Conservation (phyloP, 2,797 vertebrate species). For the Tangara arthus region DNA sequence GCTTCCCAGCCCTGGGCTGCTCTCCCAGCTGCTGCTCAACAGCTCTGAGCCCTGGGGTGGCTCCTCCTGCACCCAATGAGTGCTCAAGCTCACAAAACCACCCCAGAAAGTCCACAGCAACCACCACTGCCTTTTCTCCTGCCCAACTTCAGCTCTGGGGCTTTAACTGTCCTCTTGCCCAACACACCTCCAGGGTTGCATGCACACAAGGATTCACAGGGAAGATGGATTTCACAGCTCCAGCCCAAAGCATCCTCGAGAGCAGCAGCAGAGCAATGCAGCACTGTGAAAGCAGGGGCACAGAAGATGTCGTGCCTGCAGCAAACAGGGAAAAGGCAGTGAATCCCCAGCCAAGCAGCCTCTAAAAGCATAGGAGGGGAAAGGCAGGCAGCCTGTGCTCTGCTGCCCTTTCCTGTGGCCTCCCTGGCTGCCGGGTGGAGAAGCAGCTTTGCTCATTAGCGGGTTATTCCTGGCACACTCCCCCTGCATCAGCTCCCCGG, state of each 20-base stretch:
- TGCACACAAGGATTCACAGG: not conserved
- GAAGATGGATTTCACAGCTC: not conserved
- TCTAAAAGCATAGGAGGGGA: not conserved
- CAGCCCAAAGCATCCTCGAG: not conserved
- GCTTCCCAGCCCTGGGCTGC: not conserved
- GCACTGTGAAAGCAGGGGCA: not conserved
- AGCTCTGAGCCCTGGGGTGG: not conserved
- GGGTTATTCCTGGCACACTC: slow-evolving; percentile 23
- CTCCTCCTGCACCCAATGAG: not conserved
- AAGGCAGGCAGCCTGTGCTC: not conserved
- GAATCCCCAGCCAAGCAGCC: not conserved
- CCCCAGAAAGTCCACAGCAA: not conserved
- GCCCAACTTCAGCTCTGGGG: not conserved
- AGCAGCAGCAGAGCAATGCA: not conserved
- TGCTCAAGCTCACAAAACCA: not conserved
- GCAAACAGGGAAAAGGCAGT: not conserved
- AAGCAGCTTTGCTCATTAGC: slow-evolving; percentile 45
- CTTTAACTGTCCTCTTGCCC: not conserved
- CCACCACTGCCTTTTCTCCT: not conserved
- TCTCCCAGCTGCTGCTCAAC: not conserved
- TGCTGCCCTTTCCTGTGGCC: not conserved
- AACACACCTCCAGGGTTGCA: not conserved
- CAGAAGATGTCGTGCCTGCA: not conserved
- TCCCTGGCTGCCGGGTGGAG: not conserved
- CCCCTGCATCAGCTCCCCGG: not conserved